Base-by-base conservation (phyloP, 2,113 vertebrate species). In the Nicator chloris region DNA sequence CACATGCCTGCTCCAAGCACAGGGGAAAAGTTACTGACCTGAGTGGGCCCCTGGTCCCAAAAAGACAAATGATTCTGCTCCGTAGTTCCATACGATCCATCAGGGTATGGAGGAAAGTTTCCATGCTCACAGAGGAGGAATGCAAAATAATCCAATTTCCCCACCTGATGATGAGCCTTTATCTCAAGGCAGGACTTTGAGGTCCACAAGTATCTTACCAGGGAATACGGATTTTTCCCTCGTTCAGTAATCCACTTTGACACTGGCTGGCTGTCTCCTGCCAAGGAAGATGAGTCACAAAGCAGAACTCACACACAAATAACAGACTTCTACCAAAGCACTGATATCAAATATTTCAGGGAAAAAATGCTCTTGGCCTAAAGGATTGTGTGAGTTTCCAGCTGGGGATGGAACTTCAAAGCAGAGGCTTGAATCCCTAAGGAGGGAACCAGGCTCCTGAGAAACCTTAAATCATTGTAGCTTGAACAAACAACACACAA, bases 331-430 rank as follows among this genome's bases (percentile, higher is more conserved):
- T 44, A 80, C 56, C 89, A 75, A 92, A 95, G 65, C 80, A 84
- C 0, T 28, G 44, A 51, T 86, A 83, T 14, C 6, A 77, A 77
- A 56, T 78, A 95, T 59, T 84, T 84, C 73, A 82, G 28, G 35
- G n/a, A 10, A 47, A 86, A 78, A 82, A 64, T 47, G n/a, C 59
- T 90, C 35, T 83, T 94, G 88, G 79, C 42, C 64, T n/a, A 78
- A 81, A 77, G 44, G 64, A 86, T 63, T 66, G 33, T 45, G 57
- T 63, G 72, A 84, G 40, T 66, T 88, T 95, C 86, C 92, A 95
- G 77, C n/a, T 79, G 81, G 81, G 87, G 83, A 85, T 65, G 73
- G 50, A 82, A 93, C 61, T 95, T 95, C 69, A 95, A 96, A 94
- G 86, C 69, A 71, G 44, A 53, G 57, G 73, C 53, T 89, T 47